Evolutionary conservation across 2,888 invertebrate genomes (phyloP), one percentile per base, ranked within the genome.

Genomic region (Trichogramma dendrolimi): DNA sequence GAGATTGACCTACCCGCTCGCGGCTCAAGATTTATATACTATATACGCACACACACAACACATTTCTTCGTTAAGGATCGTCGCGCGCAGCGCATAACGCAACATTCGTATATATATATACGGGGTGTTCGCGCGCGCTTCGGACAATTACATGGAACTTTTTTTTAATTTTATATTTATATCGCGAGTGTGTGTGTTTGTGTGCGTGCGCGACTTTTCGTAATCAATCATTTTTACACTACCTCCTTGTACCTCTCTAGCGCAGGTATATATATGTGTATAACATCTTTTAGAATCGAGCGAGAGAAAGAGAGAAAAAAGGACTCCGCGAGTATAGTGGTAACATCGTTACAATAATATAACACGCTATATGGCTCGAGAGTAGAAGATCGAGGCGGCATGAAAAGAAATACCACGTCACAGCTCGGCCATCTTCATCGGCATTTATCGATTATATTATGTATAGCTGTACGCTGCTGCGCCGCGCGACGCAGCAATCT

Each of bases 211-310:
- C 44, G 46, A 10, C 8, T 38, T 48, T 58, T 27, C 38, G 51
- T 50, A 58, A 62, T 40, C 54, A 57, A 55, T 53, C 38, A 51
- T 52, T 47, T 61, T 14, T 57, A 49, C 41, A 53, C 52, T 38
- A 60, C n/a, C n/a, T n/a, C n/a, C n/a, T n/a, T 27, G 27, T 27
- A 27, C 27, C 27, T 27, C 55, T 14, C 8, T n/a, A n/a, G 7
- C n/a, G 39, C 39, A 44, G 7, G 6, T 53, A 41, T 52, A 39
- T 39, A n/a, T 38, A 47, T 42, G n/a, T 4, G 8, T 40, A 8
- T 7, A n/a, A 8, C 4, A 40, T 27, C 27, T 27, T 27, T 27
- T 27, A 27, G 27, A 27, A 27, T 27, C 27, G 41, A 50, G 38
- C 44, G 48, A 51, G 40, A 27, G 52, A 58, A 11, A 41, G 46